phyloP scores from a whole-genome alignment of 2,888 invertebrate species.

The Pollenia angustigena region DNA sequence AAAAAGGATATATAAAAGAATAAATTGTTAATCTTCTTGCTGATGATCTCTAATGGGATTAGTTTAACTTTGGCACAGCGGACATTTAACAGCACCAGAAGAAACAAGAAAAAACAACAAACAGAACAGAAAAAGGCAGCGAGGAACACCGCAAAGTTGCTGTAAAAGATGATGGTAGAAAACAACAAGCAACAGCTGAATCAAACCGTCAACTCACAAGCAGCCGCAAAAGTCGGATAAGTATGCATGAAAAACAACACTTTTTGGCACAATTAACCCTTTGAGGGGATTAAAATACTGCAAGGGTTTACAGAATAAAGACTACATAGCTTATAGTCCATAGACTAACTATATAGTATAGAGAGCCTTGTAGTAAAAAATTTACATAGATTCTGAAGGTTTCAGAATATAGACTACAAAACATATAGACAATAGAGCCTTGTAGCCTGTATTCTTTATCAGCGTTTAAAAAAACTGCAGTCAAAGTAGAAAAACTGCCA shows the following conservation, averaged over 20 bases:
- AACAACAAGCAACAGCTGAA: slow-evolving; percentile 37
- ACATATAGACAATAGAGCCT: no score
- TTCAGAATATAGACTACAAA: no score
- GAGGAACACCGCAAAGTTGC: slow-evolving; percentile 1
- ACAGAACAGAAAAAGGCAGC: not conserved
- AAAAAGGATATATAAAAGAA: slow-evolving; percentile 38
- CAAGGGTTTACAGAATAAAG: no score
- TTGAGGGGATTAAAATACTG: not conserved
- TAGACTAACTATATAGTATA: no score
- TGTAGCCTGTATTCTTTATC: no score
- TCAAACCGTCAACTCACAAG: slow-evolving; percentile 27
- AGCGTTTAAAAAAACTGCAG: no score
- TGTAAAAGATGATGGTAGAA: not conserved
- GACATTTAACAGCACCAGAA: slow-evolving; percentile 54
- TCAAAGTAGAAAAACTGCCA: no score
- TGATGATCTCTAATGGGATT: slow-evolving; percentile 69
- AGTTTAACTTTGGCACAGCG: slow-evolving; percentile 48
- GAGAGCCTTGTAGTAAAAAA: no score
- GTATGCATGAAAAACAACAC: slow-evolving; percentile 23
- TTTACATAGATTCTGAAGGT: no score
- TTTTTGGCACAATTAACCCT: slow-evolving; percentile 36
- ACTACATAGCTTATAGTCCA: no score
- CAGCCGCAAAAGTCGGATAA: slow-evolving; percentile 16
- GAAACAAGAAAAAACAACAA: not conserved
- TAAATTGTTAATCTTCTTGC: slow-evolving; percentile 65